phyloP scores from a whole-genome alignment of 2,113 vertebrate species.

The Peromyscus californicus region DNA sequence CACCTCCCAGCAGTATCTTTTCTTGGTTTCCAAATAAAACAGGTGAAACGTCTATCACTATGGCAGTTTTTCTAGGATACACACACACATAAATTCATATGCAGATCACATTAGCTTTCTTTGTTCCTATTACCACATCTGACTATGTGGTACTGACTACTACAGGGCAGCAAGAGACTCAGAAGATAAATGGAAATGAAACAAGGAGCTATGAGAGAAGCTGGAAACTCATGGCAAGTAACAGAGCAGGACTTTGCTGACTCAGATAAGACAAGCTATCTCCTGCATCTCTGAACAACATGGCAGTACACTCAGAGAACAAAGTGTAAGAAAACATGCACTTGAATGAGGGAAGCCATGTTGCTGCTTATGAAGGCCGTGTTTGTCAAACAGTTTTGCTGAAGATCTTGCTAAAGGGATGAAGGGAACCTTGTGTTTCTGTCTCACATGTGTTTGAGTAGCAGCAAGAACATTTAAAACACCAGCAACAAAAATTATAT shows the following conservation, averaged over 20 bases:
- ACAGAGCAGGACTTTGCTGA: not conserved
- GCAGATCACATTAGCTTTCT: not conserved
- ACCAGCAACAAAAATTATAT: not conserved
- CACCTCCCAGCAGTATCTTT: not conserved
- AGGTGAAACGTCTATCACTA: not conserved
- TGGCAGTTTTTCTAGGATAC: not conserved
- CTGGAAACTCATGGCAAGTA: not conserved
- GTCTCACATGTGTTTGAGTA: conserved; percentile 4
- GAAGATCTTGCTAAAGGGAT: not conserved
- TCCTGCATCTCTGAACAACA: not conserved
- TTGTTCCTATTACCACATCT: not conserved
- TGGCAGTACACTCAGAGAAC: not conserved
- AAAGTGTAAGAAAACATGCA: not conserved
- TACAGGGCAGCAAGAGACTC: not conserved
- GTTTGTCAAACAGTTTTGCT: not conserved
- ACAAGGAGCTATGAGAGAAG: not conserved
- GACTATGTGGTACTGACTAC: not conserved
- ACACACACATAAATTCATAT: not conserved
- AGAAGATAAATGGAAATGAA: not conserved
- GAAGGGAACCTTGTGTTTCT: not conserved
- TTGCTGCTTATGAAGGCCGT: not conserved
- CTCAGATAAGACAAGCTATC: not conserved
- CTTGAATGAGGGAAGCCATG: not conserved
- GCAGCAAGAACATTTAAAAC: not conserved
- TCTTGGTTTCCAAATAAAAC: not conserved